A percentile compares a stretch with the other conserved stretches of the same genome.
Evolutionary conservation across 2,113 vertebrate species (phyloP).

Genomic region (Nycticebus coucang): DNA sequence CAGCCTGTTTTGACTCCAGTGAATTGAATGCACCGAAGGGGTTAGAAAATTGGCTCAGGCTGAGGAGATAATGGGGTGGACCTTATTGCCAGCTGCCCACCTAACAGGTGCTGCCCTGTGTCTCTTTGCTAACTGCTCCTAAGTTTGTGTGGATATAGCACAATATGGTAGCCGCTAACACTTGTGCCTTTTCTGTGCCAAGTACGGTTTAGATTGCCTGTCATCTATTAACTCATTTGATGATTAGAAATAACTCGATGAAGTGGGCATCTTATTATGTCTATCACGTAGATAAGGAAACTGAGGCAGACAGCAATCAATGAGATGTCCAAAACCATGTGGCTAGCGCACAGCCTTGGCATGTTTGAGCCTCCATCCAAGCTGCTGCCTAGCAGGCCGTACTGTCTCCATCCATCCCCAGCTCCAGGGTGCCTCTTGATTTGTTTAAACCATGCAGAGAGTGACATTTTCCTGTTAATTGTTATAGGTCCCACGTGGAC

Average conservation of each 20-base stretch:
- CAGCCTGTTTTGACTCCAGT: background rate
- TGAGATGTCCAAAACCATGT: background rate
- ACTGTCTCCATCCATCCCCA: background rate
- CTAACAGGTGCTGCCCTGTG: background rate
- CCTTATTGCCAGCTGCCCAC: background rate
- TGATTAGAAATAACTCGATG: background rate
- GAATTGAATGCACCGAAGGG: background rate
- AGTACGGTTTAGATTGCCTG: background rate
- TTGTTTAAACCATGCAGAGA: background rate
- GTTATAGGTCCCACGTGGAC: background rate
- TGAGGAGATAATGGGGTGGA: background rate
- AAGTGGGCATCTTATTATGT: background rate
- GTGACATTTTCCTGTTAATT: background rate
- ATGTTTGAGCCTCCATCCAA: background rate
- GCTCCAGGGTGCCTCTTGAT: background rate
- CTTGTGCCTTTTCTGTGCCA: background rate
- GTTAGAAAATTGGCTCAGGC: background rate
- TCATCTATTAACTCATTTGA: background rate
- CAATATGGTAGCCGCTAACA: background rate
- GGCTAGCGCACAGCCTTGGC: background rate
- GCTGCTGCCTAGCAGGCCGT: rapidly evolving
- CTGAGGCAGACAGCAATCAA: background rate
- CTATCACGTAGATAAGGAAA: background rate
- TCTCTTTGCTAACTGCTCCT: background rate
- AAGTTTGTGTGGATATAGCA: background rate